phyloP scores from a whole-genome alignment of 2,888 invertebrate genomes.

The Habrosyne pyritoides region DNA sequence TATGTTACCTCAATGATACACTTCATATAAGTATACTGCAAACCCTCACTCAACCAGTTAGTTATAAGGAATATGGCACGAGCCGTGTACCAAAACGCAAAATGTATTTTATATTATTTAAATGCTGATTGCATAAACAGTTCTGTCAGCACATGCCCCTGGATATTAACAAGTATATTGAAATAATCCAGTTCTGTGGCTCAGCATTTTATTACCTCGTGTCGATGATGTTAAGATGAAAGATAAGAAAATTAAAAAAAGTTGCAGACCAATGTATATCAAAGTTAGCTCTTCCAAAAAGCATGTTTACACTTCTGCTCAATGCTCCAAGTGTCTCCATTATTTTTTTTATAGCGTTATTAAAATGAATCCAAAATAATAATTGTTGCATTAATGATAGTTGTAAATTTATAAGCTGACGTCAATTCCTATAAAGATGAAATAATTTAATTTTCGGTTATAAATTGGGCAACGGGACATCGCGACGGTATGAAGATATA shows the following conservation, averaged over 20 bases:
- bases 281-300: conserved; percentile 19
- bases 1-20: conserved; percentile 25
- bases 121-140: background rate
- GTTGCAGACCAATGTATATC: conserved; percentile 8
- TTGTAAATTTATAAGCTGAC: conserved; percentile 11
- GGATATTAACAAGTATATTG: conserved; percentile 39
- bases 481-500: conserved; percentile 34
- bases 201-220: conserved; percentile 31
- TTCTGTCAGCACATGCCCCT: conserved; percentile 19
- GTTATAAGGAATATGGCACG: conserved; percentile 17
- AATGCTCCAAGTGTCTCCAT: conserved; percentile 28
- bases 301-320: conserved; percentile 19
- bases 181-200: conserved; percentile 40
- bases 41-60: background rate
- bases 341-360: conserved; percentile 26
- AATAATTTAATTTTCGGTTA: conserved; percentile 26
- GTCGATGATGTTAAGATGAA: conserved; percentile 30
- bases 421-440: conserved; percentile 14
- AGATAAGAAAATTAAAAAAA: conserved; percentile 21
- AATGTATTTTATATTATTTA: conserved; percentile 11
- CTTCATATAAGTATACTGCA: background rate
- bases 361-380: conserved; percentile 24
- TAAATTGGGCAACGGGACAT: conserved; percentile 21
- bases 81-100: conserved; percentile 20
- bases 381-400: conserved; percentile 13